Conservation (phyloP, 2,888 invertebrate species). For the Phymatocera aterrima region DNA sequence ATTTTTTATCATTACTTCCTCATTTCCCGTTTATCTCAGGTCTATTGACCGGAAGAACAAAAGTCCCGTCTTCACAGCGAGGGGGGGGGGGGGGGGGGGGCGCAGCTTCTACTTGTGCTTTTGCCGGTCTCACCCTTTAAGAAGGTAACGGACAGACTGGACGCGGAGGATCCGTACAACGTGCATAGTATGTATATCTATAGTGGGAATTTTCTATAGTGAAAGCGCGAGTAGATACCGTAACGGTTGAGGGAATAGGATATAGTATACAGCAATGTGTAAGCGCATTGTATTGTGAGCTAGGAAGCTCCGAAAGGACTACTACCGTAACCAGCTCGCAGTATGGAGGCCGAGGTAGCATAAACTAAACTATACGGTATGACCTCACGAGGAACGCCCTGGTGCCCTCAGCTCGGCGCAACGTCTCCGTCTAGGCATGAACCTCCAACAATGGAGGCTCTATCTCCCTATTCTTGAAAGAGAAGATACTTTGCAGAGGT, state of each 20-base stretch:
- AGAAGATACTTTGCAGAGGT: background rate
- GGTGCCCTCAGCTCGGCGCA: constrained; percentile 6
- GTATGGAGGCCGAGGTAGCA: background rate
- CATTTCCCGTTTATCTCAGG: too few species aligned
- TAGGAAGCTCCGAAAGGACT: background rate
- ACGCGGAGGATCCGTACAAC: background rate
- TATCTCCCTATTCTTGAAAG: background rate
- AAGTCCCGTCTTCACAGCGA: too few species aligned
- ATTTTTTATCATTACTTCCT: too few species aligned
- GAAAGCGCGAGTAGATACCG: constrained; percentile 18
- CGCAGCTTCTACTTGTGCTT: too few species aligned
- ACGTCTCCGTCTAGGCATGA: background rate
- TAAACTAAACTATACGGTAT: background rate
- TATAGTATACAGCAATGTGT: background rate
- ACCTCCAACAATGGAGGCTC: background rate
- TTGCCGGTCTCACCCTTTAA: too few species aligned
- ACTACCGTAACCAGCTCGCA: background rate
- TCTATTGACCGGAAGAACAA: too few species aligned
- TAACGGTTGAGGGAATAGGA: background rate
- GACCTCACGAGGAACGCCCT: background rate
- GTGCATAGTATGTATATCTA: background rate
- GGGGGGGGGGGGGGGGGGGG: too few species aligned
- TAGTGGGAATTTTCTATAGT: background rate
- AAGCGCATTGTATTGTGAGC: background rate
- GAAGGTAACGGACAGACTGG: background rate